phyloP scores from a whole-genome alignment of 1,140 invertebrate genomes.

The Eupristina koningsbergeri region DNA sequence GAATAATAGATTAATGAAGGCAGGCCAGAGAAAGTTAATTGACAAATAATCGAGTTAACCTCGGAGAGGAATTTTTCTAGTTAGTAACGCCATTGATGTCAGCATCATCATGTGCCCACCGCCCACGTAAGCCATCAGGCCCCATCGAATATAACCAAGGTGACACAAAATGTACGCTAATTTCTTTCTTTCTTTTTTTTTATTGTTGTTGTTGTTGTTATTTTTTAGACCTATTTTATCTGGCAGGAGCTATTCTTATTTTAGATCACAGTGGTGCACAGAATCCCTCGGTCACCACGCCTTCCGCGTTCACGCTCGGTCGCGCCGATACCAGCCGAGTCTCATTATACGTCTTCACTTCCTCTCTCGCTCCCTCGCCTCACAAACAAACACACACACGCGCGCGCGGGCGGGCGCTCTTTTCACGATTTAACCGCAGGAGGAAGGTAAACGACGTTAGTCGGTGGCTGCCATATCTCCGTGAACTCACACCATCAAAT shows the following conservation, averaged over 20 bases:
- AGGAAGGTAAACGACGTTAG: background rate
- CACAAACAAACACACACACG: too few relatives aligned
- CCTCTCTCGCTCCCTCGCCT: background rate
- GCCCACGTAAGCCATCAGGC: background rate
- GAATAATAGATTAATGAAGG: background rate
- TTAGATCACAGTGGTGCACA: background rate
- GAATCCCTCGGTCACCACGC: slow-evolving; percentile 1
- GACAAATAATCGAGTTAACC: background rate
- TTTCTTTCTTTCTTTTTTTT: background rate
- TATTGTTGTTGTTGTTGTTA: too few relatives aligned
- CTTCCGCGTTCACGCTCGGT: background rate
- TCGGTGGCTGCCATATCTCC: background rate
- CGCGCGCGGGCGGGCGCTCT: too few relatives aligned
- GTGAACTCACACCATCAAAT: background rate
- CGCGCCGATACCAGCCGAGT: background rate
- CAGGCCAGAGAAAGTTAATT: background rate
- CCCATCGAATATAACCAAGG: background rate
- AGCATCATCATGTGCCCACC: background rate
- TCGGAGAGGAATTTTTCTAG: background rate
- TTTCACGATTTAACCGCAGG: background rate
- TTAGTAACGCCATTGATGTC: slow-evolving; percentile 18
- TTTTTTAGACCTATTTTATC: too few relatives aligned
- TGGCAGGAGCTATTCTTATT: background rate
- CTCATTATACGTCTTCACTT: background rate
- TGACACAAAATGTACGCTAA: background rate